A percentile compares a stretch with the other conserved stretches of the same genome.
These are phyloP conservation scores for Hexactinellida sp. DNA, from an alignment of 37 sponge, comb jelly and placozoan species.

Conservation along the genomic window DNA sequence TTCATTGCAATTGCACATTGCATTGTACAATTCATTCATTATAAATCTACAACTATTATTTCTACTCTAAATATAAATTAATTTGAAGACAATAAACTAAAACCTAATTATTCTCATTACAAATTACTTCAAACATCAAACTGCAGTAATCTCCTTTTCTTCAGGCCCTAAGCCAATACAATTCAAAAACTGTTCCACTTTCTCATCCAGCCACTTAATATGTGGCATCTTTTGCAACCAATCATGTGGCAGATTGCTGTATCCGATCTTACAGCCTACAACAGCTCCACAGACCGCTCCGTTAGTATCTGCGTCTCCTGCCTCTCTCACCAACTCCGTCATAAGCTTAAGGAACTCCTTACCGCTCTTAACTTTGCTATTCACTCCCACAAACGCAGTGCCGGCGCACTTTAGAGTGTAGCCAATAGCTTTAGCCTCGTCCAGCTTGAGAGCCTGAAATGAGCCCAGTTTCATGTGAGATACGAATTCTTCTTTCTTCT, in stretches of 20 bases:
- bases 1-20: too few relatives aligned
- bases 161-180: slow-evolving; percentile 11
- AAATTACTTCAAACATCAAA: too few relatives aligned
- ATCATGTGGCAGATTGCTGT: slow-evolving; percentile 52
- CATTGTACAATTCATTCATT: too few relatives aligned
- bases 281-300: slow-evolving; percentile 83
- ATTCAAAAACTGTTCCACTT: slow-evolving; percentile 37
- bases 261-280: slow-evolving; percentile 77
- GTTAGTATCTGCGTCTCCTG: slow-evolving; percentile 89
- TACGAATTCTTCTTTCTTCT: slow-evolving; percentile 43
- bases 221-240: slow-evolving; percentile 44
- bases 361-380: slow-evolving; percentile 18
- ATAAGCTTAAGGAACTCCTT: slow-evolving; percentile 46
- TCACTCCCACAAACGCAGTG: slow-evolving; percentile 61
- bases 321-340: slow-evolving; percentile 63
- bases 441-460: slow-evolving; percentile 39
- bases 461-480: slow-evolving; percentile 23
- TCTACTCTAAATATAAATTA: not conserved
- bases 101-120: too few relatives aligned
- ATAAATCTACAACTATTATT: not conserved
- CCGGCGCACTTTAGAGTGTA: slow-evolving; percentile 77
- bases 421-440: slow-evolving; percentile 41
- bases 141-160: too few relatives aligned
- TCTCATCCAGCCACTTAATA: slow-evolving; percentile 60
- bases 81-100: too few relatives aligned